Evolutionary conservation across 2,888 invertebrate genomes (phyloP).

Genomic region (Syrista parreyssii): DNA sequence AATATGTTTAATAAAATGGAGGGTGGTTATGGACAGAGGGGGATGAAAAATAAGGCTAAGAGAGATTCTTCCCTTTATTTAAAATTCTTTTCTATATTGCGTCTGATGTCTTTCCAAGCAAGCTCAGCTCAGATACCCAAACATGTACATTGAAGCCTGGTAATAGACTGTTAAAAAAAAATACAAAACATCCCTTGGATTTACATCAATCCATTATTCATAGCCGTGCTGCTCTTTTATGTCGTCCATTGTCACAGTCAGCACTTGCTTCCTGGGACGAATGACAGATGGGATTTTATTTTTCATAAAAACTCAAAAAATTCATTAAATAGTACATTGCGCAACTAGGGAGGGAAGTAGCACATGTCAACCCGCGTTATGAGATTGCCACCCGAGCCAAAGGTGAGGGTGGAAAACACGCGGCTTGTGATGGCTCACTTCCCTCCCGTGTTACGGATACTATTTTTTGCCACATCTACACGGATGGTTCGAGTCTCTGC

Average conservation of each 20-base stretch:
- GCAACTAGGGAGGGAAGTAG: too few species aligned
- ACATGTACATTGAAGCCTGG: not conserved
- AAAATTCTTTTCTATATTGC: not conserved
- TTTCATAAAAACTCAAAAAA: not conserved
- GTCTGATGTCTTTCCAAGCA: not conserved
- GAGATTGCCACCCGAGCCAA: too few species aligned
- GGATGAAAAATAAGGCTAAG: not conserved
- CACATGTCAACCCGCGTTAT: too few species aligned
- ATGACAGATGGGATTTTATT: not conserved
- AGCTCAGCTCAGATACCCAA: not conserved
- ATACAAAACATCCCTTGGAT: not conserved
- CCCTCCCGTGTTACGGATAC: too few species aligned
- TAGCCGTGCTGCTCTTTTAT: not conserved
- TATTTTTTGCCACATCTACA: too few species aligned
- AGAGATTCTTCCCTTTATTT: not conserved
- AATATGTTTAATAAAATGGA: slow-evolving; percentile 9
- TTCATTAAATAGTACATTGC: too few species aligned
- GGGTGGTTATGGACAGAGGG: slow-evolving; percentile 1
- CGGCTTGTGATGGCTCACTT: too few species aligned
- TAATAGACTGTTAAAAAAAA: not conserved
- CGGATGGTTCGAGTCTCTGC: too few species aligned
- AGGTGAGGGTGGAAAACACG: too few species aligned
- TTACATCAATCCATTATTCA: not conserved
- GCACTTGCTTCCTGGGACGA: not conserved
- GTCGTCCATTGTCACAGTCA: not conserved